These are phyloP conservation scores for Muntiacus reevesi DNA, from an alignment of 2,113 vertebrate species.

Conservation along the genomic window DNA sequence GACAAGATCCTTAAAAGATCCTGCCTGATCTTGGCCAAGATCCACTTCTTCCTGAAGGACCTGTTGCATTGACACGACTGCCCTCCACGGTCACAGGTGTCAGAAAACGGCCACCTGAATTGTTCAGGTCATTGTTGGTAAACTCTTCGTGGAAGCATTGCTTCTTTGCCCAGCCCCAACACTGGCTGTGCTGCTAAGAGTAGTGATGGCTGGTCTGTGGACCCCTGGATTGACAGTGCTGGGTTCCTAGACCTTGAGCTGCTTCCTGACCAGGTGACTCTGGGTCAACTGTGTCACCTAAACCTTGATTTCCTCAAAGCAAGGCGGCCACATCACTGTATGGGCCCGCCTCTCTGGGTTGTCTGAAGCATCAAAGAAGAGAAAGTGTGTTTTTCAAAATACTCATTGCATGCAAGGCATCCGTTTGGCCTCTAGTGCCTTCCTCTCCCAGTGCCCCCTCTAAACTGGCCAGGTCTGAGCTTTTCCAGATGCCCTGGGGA, in stretches of 20 bases:
- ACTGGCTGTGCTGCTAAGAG: not conserved
- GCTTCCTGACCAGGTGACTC: not conserved
- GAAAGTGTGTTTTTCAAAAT: slow-evolving; percentile 10
- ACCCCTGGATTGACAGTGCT: not conserved
- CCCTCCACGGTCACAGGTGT: not conserved
- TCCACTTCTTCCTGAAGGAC: not conserved
- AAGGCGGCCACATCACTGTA: not conserved
- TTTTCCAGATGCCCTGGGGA: slow-evolving; percentile 70
- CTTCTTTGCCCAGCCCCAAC: not conserved
- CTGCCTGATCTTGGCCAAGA: not conserved
- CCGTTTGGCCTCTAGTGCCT: not conserved
- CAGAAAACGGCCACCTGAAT: not conserved
- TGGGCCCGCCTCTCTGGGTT: not conserved
- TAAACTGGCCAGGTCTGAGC: slow-evolving; percentile 61
- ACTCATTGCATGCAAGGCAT: not conserved
- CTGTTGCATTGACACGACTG: not conserved
- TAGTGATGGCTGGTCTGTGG: not conserved
- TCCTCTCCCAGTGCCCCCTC: slow-evolving; percentile 20
- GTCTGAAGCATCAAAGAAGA: not conserved
- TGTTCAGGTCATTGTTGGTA: not conserved
- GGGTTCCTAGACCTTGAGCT: not conserved
- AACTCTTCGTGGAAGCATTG: not conserved
- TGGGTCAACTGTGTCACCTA: not conserved
- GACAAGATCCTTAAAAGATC: not conserved
- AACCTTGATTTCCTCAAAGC: not conserved